Evolutionary conservation across 2,888 invertebrate genomes (phyloP).

Genomic region (Liodrosophila aerea): DNA sequence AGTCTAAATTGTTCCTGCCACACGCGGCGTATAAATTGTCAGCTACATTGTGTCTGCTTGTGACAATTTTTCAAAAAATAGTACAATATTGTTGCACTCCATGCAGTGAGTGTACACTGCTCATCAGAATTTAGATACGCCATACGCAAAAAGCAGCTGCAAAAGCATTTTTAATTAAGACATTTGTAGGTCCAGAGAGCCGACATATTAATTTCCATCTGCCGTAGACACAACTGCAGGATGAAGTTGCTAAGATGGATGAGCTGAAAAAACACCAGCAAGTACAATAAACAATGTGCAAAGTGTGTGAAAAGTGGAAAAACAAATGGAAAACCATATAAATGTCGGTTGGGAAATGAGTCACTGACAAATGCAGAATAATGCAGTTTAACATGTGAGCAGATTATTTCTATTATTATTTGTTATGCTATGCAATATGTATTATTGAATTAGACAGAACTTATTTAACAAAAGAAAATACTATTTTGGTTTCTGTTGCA

Average conservation of each 20-base stretch:
- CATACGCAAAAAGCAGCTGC: slow-evolving; percentile 31
- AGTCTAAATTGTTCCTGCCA: too few species aligned
- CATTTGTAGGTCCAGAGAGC: slow-evolving; percentile 61
- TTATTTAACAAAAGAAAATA: too few species aligned
- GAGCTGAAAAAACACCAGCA: slow-evolving; percentile 16
- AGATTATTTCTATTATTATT: too few species aligned
- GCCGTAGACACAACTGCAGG: slow-evolving; percentile 55
- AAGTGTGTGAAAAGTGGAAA: slow-evolving; percentile 47
- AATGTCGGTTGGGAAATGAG: slow-evolving; percentile 44
- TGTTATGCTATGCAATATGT: too few species aligned
- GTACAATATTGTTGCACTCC: slow-evolving; percentile 30
- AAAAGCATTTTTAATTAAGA: slow-evolving; percentile 71
- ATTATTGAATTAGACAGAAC: too few species aligned
- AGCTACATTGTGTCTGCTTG: slow-evolving; percentile 5
- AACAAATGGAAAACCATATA: slow-evolving; percentile 58
- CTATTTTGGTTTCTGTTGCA: too few species aligned
- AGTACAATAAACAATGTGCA: slow-evolving; percentile 36
- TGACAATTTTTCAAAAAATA: slow-evolving; percentile 34
- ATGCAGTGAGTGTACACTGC: slow-evolving; percentile 14
- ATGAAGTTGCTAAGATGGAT: slow-evolving; percentile 48
- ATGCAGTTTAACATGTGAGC: too few species aligned
- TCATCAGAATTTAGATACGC: slow-evolving; percentile 16
- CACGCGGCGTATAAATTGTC: too few species aligned
- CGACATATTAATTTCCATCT: slow-evolving; percentile 66
- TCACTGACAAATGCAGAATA: slow-evolving; percentile 28